Evolutionary conservation across 2,797 vertebrate species (phyloP).

Genomic region (Avahi laniger): DNA sequence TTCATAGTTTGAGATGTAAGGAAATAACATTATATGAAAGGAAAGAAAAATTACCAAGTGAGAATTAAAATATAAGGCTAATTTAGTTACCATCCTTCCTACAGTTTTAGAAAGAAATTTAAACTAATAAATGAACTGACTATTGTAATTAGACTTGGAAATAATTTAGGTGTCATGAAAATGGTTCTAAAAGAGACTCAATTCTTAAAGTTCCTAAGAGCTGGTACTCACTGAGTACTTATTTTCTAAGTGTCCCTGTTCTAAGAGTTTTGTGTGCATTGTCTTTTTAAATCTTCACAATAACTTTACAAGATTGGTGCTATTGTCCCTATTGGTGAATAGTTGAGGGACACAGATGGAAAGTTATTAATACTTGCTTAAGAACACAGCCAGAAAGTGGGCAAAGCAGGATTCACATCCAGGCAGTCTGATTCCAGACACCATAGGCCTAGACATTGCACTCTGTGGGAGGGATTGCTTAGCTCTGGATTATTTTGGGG

Average conservation of each 20-base stretch:
- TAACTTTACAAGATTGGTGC: not conserved
- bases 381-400: not conserved
- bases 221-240: not conserved
- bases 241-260: not conserved
- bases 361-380: not conserved
- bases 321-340: not conserved
- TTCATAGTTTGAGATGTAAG: constrained; percentile 20
- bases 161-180: constrained; percentile 14
- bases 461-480: not conserved
- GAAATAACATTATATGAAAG: not conserved
- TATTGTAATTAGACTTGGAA: not conserved
- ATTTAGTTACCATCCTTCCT: not conserved
- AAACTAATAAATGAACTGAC: not conserved
- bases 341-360: not conserved
- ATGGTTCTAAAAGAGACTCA: constrained; percentile 22
- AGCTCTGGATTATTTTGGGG: not conserved
- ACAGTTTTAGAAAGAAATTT: not conserved
- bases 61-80: constrained; percentile 39
- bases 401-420: not conserved
- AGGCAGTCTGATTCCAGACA: not conserved
- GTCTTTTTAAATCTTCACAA: not conserved
- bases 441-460: rapidly evolving
- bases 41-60: constrained; percentile 26
- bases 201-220: not conserved
- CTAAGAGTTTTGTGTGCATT: not conserved